Percentiles rank a stretch among this genome's conserved stretches.
These are phyloP conservation scores for Cebuella pygmaea DNA, from an alignment of 2,797 vertebrate genomes.

Conservation along the genomic window DNA sequence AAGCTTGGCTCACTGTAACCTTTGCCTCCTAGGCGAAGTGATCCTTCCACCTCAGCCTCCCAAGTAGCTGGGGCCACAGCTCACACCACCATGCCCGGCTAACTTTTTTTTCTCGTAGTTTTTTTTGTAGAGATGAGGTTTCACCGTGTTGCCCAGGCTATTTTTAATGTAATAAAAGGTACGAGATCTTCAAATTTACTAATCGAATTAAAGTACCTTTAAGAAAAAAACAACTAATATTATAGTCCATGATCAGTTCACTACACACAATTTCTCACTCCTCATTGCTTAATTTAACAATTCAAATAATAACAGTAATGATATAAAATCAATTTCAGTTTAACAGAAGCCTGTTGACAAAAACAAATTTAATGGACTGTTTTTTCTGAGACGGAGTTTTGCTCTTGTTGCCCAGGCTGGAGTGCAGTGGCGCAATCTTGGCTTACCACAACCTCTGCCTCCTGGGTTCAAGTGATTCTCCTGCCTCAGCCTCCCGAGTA, in stretches of 20 bases:
- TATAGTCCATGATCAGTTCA: background rate
- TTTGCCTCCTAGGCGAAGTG: background rate
- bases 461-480: too few species aligned
- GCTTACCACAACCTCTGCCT: too few species aligned
- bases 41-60: background rate
- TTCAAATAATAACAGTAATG: background rate
- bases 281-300: background rate
- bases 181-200: background rate
- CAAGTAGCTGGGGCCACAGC: background rate
- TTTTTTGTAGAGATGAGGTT: background rate
- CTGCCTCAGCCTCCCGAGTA: too few species aligned
- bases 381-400: too few species aligned
- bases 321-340: background rate
- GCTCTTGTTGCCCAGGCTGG: too few species aligned
- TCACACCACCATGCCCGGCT: background rate
- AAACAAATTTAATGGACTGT: background rate
- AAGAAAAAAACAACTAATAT: background rate
- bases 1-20: background rate
- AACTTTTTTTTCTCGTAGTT: background rate
- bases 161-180: constrained; percentile 42
- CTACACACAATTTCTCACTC: background rate
- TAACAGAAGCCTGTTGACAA: background rate
- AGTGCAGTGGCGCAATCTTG: too few species aligned
- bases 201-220: background rate
- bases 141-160: background rate